These are phyloP conservation scores for Liolophura sinensis DNA, from an alignment of 1,140 invertebrate species.

Conservation along the genomic window DNA sequence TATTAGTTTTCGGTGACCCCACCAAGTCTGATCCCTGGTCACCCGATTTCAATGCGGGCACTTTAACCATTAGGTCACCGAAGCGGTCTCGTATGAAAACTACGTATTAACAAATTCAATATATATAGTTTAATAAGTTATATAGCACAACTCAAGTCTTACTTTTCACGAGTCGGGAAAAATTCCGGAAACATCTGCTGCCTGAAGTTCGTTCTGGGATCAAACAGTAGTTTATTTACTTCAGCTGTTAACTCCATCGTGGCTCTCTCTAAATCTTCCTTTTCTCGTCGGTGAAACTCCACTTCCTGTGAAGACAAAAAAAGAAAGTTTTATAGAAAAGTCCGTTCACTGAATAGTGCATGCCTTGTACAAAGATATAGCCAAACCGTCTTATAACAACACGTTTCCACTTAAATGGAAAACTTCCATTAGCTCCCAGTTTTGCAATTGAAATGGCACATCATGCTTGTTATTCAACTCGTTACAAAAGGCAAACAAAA, in stretches of 20 bases:
- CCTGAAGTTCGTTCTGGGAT: constrained; percentile 47
- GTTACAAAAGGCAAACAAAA: no score
- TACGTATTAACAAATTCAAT: constrained; percentile 1
- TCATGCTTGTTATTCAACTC: no score
- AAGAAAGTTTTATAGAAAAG: neutral
- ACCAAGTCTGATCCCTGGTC: no score
- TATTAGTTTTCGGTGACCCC: no score
- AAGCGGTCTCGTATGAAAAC: no score
- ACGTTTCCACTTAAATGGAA: no score
- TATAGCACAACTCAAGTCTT: constrained; percentile 12
- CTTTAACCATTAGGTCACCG: no score
- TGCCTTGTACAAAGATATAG: neutral
- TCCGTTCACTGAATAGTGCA: neutral
- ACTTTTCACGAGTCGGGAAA: constrained; percentile 48
- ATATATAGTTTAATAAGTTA: constrained; percentile 1
- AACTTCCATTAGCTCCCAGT: no score
- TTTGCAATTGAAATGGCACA: no score
- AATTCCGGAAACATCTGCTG: constrained; percentile 56
- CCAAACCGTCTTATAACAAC: no score
- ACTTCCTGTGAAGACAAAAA: constrained; percentile 42
- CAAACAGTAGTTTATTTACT: constrained; percentile 36
- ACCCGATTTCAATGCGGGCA: no score
- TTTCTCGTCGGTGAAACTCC: constrained; percentile 45
- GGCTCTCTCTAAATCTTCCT: constrained; percentile 29
- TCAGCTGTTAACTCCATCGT: constrained; percentile 35